phyloP scores from a whole-genome alignment of 1,140 invertebrate genomes.

The Bombyx mandarina region DNA sequence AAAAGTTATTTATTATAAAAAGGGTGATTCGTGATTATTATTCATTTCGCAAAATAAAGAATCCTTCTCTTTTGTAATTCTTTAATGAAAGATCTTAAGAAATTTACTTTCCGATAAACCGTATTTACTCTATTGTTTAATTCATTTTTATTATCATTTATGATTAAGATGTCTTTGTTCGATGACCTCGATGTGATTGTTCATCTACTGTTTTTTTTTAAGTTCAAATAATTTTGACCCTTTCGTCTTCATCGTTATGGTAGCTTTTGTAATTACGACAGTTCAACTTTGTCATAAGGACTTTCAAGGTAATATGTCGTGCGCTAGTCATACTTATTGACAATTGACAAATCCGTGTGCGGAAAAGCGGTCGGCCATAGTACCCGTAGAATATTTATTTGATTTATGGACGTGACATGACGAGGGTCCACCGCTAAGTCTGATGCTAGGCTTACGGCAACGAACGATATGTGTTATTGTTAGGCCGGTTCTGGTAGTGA shows the following conservation, averaged over 20 bases:
- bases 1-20: no score
- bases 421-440: constrained; percentile 14
- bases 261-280: background rate
- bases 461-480: background rate
- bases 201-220: no score
- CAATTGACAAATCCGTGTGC: constrained; percentile 46
- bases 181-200: no score
- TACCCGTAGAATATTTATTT: constrained; percentile 37
- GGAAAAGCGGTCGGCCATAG: constrained; percentile 32
- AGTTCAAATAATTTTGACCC: background rate
- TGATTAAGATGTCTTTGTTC: no score
- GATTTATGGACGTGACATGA: constrained; percentile 32
- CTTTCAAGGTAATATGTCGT: constrained; percentile 24
- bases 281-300: constrained; percentile 2
- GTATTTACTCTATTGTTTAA: no score
- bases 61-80: no score
- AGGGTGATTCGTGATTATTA: no score
- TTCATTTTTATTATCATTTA: no score
- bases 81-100: no score
- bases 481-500: constrained; percentile 2
- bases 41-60: no score
- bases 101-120: no score
- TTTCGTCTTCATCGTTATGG: background rate
- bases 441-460: constrained; percentile 1
- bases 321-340: constrained; percentile 34